These are phyloP conservation scores for Olivierus martensii DNA, from an alignment of 1,140 invertebrate genomes.

Conservation along the genomic window DNA sequence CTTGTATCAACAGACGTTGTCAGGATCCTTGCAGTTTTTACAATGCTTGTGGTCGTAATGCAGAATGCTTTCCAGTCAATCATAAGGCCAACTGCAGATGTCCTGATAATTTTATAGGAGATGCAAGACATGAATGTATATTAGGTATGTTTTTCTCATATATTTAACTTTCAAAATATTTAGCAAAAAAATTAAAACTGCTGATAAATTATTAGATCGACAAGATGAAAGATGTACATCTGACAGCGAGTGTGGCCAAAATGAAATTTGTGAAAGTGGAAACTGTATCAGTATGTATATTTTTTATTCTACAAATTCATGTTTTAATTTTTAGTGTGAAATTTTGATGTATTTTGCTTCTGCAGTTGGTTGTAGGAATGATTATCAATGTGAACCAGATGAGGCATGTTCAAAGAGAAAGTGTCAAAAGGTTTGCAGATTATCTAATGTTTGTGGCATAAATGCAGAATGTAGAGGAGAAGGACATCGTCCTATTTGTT, in stretches of 20 bases:
- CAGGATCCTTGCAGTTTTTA: conserved; percentile 57
- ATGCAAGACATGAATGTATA: conserved; percentile 21
- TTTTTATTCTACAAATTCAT: neutral
- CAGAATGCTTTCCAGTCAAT: conserved; percentile 56
- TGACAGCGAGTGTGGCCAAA: conserved; percentile 20
- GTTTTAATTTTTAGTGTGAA: neutral
- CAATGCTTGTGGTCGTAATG: conserved; percentile 54
- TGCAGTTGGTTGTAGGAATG: conserved; percentile 44
- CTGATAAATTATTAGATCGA: conserved; percentile 3
- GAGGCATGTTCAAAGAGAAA: conserved; percentile 67
- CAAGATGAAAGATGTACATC: conserved; percentile 11
- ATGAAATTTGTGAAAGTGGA: conserved; percentile 19
- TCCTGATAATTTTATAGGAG: conserved; percentile 41
- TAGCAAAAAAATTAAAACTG: too few species aligned
- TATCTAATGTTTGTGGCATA: conserved; percentile 37
- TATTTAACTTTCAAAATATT: too few species aligned
- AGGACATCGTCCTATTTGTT: conserved; percentile 24
- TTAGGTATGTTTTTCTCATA: conserved; percentile 3
- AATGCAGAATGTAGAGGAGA: conserved; percentile 21
- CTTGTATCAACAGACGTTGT: conserved; percentile 71
- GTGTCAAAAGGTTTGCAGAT: conserved; percentile 49
- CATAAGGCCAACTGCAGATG: conserved; percentile 60
- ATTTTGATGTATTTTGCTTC: neutral
- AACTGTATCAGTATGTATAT: conserved; percentile 15
- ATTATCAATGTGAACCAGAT: conserved; percentile 58